These are phyloP conservation scores for Coranthus polyacanthus DNA, from an alignment of 2,797 vertebrate species.

Conservation along the genomic window DNA sequence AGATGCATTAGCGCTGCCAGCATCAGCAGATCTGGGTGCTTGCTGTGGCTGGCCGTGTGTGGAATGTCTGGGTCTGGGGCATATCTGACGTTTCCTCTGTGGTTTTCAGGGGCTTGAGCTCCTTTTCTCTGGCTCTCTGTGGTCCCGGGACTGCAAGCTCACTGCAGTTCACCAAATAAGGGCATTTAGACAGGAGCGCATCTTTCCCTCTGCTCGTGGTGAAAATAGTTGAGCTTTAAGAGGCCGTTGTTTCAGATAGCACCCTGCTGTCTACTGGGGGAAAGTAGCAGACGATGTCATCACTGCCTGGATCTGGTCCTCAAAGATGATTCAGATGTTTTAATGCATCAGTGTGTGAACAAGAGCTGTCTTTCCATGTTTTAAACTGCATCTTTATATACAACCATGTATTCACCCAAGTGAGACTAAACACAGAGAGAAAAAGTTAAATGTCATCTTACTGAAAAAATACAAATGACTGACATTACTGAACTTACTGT, in stretches of 20 bases:
- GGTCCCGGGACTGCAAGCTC: constrained; percentile 65
- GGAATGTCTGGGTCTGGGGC: constrained; percentile 84
- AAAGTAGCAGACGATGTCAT: constrained; percentile 58
- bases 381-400: background rate
- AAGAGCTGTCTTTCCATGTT: background rate
- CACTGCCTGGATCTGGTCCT: constrained; percentile 5
- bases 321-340: constrained; percentile 21
- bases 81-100: constrained; percentile 82
- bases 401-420: background rate
- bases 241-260: constrained; percentile 58
- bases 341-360: background rate
- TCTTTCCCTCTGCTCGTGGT: constrained; percentile 74
- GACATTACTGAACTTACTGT: background rate
- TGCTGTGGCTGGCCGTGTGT: constrained; percentile 55
- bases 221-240: constrained; percentile 73
- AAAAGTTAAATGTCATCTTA: background rate
- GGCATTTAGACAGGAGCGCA: constrained; percentile 81
- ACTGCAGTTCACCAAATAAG: constrained; percentile 88
- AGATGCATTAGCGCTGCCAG: constrained; percentile 19
- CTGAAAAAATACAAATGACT: background rate
- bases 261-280: constrained; percentile 42
- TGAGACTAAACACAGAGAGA: constrained; percentile 3
- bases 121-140: constrained; percentile 69
- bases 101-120: constrained; percentile 77
- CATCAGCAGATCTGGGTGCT: constrained; percentile 59